Evolutionary conservation across 2,797 vertebrate genomes (phyloP).

Genomic region (Strix occidentalis): DNA sequence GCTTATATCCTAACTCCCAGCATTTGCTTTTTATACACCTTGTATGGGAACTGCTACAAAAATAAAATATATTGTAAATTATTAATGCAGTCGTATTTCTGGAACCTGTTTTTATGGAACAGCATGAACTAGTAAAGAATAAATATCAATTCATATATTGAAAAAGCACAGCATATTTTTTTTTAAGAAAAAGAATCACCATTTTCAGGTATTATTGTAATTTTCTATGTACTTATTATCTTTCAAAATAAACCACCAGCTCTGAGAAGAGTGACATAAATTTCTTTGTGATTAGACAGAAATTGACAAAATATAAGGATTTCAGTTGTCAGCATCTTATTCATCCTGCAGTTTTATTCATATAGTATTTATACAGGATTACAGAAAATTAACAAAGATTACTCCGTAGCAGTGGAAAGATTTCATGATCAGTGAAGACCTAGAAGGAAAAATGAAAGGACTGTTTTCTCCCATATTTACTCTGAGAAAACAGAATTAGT

Average conservation of each 20-base stretch:
- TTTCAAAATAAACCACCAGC: background rate
- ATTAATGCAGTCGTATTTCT: background rate
- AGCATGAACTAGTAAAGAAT: background rate
- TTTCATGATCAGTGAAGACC: background rate
- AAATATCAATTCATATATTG: background rate
- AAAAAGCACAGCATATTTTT: background rate
- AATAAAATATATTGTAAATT: constrained; percentile 2
- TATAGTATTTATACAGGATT: background rate
- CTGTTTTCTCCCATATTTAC: background rate
- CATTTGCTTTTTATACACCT: background rate
- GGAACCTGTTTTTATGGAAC: background rate
- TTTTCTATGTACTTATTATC: background rate
- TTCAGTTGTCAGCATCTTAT: background rate
- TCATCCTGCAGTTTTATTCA: background rate
- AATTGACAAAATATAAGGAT: background rate
- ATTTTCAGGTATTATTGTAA: background rate
- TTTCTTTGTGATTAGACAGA: background rate
- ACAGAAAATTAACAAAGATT: background rate
- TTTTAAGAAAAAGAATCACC: accelerated
- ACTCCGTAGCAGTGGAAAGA: background rate
- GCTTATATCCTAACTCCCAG: background rate
- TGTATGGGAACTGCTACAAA: background rate
- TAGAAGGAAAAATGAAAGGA: background rate
- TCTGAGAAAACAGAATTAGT: background rate
- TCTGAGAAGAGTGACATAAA: background rate